Evolutionary conservation across 2,888 invertebrate genomes (phyloP).

Genomic region (Microdon myrmicae): DNA sequence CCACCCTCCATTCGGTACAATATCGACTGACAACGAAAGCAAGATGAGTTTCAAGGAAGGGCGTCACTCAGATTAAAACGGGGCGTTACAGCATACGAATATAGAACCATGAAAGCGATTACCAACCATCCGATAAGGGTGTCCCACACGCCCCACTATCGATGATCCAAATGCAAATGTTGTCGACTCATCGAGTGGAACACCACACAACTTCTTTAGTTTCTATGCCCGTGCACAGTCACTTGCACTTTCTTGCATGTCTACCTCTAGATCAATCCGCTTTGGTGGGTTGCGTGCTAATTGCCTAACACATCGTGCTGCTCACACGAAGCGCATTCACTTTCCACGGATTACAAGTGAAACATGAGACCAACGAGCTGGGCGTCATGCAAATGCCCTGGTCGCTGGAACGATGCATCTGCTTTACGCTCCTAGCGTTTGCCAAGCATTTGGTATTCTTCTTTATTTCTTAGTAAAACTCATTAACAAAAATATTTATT

Average conservation of each 20-base stretch:
- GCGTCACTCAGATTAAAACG: too few species aligned
- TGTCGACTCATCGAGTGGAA: too few species aligned
- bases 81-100: too few species aligned
- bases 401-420: background rate
- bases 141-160: too few species aligned
- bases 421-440: conserved; percentile 11
- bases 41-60: too few species aligned
- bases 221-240: conserved; percentile 6
- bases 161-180: too few species aligned
- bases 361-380: conserved; percentile 23
- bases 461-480: conserved; percentile 10
- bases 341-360: conserved; percentile 27
- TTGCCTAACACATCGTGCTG: conserved; percentile 33
- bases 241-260: conserved; percentile 51
- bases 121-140: too few species aligned
- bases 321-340: conserved; percentile 42
- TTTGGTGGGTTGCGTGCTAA: conserved; percentile 33
- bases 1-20: too few species aligned
- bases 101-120: too few species aligned
- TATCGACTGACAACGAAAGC: too few species aligned
- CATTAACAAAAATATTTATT: conserved; percentile 12
- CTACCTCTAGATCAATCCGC: conserved; percentile 31
- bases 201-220: too few species aligned
- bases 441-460: background rate
- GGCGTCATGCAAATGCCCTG: conserved; percentile 36